Evolutionary conservation across 2,888 invertebrate genomes (phyloP).

Genomic region (Dynastes tityus): DNA sequence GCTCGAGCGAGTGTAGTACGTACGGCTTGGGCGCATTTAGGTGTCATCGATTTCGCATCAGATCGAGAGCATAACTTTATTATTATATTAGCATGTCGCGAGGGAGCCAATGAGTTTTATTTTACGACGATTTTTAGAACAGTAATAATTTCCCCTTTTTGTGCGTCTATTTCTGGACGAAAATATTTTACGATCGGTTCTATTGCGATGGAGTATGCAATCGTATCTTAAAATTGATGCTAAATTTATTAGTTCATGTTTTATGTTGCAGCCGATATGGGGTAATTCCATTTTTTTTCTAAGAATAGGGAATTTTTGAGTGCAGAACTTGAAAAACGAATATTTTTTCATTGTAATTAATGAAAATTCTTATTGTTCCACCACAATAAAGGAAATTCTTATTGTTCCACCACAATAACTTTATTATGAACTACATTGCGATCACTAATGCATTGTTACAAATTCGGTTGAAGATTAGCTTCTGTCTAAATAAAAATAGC

Average conservation of each 20-base stretch:
- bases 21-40: conserved; percentile 18
- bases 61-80: conserved; percentile 29
- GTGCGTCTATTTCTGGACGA: conserved; percentile 29
- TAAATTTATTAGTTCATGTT: conserved; percentile 33
- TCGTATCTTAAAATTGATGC: conserved; percentile 31
- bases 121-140: conserved; percentile 36
- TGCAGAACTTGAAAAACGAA: background rate
- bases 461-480: no score
- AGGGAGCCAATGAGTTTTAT: conserved; percentile 40
- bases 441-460: no score
- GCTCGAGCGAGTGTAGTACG: no score
- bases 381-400: no score
- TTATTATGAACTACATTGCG: no score
- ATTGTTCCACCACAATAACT: no score
- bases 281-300: background rate
- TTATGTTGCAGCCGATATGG: background rate
- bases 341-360: no score
- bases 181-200: conserved; percentile 33
- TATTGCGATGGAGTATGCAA: conserved; percentile 14
- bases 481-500: no score
- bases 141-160: conserved; percentile 32
- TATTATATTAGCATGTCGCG: conserved; percentile 38
- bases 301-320: background rate
- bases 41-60: conserved; percentile 27
- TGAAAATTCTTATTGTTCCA: no score